Percentiles rank a stretch among this genome's conserved stretches.
Evolutionary conservation across 2,113 vertebrate genomes (phyloP).

Genomic region (Urocolius indicus): DNA sequence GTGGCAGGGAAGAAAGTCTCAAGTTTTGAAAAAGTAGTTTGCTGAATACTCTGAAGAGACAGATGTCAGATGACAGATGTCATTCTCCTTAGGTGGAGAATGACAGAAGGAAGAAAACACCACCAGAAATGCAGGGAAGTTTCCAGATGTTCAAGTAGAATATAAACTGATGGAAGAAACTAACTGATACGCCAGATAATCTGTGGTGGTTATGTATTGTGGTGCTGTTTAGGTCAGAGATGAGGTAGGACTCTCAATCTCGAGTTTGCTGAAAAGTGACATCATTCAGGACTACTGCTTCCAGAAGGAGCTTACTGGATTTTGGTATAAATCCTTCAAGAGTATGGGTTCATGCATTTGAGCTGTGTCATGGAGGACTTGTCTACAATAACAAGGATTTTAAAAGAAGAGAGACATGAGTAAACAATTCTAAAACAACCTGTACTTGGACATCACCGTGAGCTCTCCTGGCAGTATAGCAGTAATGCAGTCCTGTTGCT

Average conservation of each 20-base stretch:
- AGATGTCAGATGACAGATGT: background rate
- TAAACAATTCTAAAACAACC: background rate
- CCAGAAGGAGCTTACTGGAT: background rate
- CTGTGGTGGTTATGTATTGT: accelerated
- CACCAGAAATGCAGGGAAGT: background rate
- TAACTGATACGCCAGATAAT: background rate
- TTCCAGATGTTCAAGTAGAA: background rate
- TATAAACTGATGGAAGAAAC: background rate
- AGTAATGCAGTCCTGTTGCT: background rate
- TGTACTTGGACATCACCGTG: background rate
- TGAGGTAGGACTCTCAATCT: background rate
- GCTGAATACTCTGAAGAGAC: background rate
- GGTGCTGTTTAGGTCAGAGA: background rate
- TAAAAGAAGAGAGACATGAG: background rate
- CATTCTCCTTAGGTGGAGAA: background rate
- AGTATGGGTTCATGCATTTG: background rate
- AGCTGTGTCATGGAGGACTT: background rate
- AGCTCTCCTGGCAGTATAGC: background rate
- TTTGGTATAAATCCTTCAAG: background rate
- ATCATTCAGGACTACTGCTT: background rate
- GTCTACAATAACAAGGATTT: accelerated
- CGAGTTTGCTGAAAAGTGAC: background rate
- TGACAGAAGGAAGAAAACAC: background rate
- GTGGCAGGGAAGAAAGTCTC: background rate
- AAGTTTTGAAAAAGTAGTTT: background rate